phyloP scores from a whole-genome alignment of 2,888 invertebrate species.

The Drosophila borborema region DNA sequence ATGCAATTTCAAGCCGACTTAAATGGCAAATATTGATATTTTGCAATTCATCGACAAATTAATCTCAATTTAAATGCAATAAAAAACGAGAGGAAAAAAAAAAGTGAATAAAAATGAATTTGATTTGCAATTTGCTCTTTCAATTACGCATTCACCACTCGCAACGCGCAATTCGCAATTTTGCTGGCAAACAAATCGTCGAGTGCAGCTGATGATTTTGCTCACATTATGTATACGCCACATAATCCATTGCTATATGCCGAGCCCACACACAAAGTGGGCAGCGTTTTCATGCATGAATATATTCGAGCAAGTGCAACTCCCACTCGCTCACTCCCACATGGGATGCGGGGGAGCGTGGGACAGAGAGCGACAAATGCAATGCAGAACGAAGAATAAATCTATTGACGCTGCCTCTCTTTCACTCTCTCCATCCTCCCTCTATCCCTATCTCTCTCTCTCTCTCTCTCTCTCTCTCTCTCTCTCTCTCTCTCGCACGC shows the following conservation, averaged over 20 bases:
- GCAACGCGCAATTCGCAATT: constrained; percentile 3
- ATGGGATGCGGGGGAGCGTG: background rate
- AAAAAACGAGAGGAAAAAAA: background rate
- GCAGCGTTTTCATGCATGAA: constrained; percentile 38
- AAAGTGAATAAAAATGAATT: constrained; percentile 4
- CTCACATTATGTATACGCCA: constrained; percentile 59
- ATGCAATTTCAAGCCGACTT: background rate
- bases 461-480: constrained; percentile 1
- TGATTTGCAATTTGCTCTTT: constrained; percentile 17
- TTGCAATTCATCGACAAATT: background rate
- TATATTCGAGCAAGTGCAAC: constrained; percentile 28
- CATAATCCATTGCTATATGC: constrained; percentile 25
- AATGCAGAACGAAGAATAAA: constrained; percentile 16
- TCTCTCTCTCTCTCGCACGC: constrained; percentile 15
- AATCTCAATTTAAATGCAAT: constrained; percentile 6
- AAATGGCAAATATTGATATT: background rate
- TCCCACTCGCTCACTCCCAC: background rate
- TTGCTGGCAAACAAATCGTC: constrained; percentile 15
- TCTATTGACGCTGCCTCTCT: constrained; percentile 12
- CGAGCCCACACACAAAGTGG: constrained; percentile 24
- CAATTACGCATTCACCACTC: constrained; percentile 28
- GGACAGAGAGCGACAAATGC: constrained; percentile 13
- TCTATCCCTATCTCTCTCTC: constrained; percentile 3
- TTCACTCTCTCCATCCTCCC: constrained; percentile 6
- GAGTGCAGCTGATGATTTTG: constrained; percentile 30